These are phyloP conservation scores for Ornithorhynchus anatinus DNA, from an alignment of 2,113 vertebrate species.

Conservation along the genomic window DNA sequence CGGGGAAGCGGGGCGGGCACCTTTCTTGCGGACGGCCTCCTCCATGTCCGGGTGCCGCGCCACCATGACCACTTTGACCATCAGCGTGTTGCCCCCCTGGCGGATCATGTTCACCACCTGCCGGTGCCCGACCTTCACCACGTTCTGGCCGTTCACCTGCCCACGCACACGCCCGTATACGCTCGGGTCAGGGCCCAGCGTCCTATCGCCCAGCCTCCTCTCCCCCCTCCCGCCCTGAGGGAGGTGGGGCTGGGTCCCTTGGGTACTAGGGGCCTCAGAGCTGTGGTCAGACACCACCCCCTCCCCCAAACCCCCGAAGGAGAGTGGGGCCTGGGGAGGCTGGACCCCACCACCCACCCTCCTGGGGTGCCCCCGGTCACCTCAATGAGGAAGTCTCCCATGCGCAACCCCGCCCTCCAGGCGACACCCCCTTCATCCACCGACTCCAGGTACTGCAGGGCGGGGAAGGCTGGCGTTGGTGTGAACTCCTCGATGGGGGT, in stretches of 20 bases:
- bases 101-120: slow-evolving; percentile 96
- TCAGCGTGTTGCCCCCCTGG: slow-evolving; percentile 90
- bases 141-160: slow-evolving; percentile 92
- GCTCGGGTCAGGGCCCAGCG: not conserved
- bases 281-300: fast-evolving
- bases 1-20: slow-evolving; percentile 55
- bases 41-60: slow-evolving; percentile 92
- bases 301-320: too few species aligned
- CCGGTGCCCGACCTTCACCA: slow-evolving; percentile 92
- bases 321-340: too few species aligned
- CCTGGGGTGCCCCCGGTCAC: slow-evolving; percentile 61
- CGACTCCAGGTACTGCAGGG: slow-evolving; percentile 90
- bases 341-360: not conserved
- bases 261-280: too few species aligned
- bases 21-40: slow-evolving; percentile 87
- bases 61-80: slow-evolving; percentile 96
- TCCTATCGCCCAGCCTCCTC: fast-evolving
- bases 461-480: slow-evolving; percentile 89
- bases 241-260: not conserved
- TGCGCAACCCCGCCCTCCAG: slow-evolving; percentile 89
- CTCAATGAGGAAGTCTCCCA: slow-evolving; percentile 94
- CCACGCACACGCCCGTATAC: not conserved
- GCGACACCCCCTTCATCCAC: slow-evolving; percentile 93
- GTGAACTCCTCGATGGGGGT: slow-evolving; percentile 94
- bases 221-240: fast-evolving